phyloP scores from a whole-genome alignment of 1,140 invertebrate species.

The Varroa destructor region DNA sequence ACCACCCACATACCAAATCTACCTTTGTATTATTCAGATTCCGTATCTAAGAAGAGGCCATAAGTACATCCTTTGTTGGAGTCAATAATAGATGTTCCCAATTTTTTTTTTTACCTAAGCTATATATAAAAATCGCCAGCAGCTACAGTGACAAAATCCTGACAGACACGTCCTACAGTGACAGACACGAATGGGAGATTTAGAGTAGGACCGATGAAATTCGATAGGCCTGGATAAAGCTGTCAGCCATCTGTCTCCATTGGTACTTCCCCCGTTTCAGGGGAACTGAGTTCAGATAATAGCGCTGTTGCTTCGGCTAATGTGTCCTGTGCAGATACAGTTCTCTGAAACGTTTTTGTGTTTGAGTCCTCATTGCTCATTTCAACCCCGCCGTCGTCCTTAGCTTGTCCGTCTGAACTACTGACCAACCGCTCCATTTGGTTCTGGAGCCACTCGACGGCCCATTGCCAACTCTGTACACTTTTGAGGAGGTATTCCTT shows the following conservation, averaged over 20 bases:
- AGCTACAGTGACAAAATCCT: too few species aligned
- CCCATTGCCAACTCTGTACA: slow-evolving; percentile 45
- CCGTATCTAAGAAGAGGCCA: too few species aligned
- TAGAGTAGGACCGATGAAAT: too few species aligned
- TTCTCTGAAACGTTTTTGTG: slow-evolving; percentile 45
- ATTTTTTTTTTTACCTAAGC: too few species aligned
- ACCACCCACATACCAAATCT: too few species aligned
- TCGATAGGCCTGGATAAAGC: too few species aligned
- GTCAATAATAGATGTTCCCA: too few species aligned
- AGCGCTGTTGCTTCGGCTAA: slow-evolving; percentile 43
- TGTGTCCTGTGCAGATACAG: slow-evolving; percentile 45
- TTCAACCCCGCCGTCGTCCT: slow-evolving; percentile 35
- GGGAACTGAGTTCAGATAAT: slow-evolving; percentile 41
- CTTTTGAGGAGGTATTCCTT: slow-evolving; percentile 43
- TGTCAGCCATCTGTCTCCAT: slow-evolving; percentile 37
- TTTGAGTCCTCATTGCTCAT: slow-evolving; percentile 45
- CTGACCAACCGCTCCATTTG: slow-evolving; percentile 43
- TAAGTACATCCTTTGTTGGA: too few species aligned
- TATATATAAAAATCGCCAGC: too few species aligned
- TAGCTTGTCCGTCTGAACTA: slow-evolving; percentile 34
- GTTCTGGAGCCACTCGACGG: slow-evolving; percentile 45
- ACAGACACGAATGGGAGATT: too few species aligned
- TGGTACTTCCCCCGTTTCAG: slow-evolving; percentile 36
- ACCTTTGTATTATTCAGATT: too few species aligned
- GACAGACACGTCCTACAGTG: too few species aligned